Percentiles rank a stretch among this genome's conserved stretches.
Conservation (phyloP, 2,797 vertebrate genomes). For the Gymnodraco acuticeps region DNA sequence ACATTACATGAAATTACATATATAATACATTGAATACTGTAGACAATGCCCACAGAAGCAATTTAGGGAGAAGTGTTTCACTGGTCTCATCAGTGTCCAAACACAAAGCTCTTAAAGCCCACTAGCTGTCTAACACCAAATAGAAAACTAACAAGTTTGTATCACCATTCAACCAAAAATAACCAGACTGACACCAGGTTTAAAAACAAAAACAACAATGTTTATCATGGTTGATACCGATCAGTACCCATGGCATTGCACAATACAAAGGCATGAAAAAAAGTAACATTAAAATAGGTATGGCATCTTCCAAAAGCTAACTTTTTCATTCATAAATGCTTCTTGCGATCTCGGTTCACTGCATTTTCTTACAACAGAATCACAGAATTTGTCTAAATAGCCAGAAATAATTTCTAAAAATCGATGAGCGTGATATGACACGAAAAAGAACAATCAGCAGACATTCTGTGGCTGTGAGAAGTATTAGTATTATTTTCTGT, state of each 20-base stretch:
- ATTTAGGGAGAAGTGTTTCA: too few relatives aligned
- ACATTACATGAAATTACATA: too few relatives aligned
- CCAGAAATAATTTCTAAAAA: constrained; percentile 66
- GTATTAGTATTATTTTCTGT: constrained; percentile 49
- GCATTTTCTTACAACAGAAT: constrained; percentile 86
- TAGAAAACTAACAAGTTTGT: background rate
- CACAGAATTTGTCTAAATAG: constrained; percentile 74
- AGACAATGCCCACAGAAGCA: too few relatives aligned
- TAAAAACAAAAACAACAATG: constrained; percentile 66
- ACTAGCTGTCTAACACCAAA: background rate
- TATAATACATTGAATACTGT: too few relatives aligned
- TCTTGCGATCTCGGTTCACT: constrained; percentile 73
- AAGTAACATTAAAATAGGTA: constrained; percentile 85
- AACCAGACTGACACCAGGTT: constrained; percentile 39
- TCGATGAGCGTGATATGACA: constrained; percentile 68
- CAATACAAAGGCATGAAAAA: constrained; percentile 85
- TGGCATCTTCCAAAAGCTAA: constrained; percentile 83
- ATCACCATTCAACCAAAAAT: background rate
- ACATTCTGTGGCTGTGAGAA: constrained; percentile 81
- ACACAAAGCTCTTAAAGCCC: background rate
- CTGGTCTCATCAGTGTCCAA: background rate
- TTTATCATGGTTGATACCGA: constrained; percentile 78
- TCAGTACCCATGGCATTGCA: constrained; percentile 84
- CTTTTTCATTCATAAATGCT: constrained; percentile 84
- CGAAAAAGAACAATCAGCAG: constrained; percentile 66